Percentiles rank a stretch among this genome's conserved stretches.
These are phyloP conservation scores for Cariama cristata DNA, from an alignment of 2,113 vertebrate genomes.

Conservation along the genomic window DNA sequence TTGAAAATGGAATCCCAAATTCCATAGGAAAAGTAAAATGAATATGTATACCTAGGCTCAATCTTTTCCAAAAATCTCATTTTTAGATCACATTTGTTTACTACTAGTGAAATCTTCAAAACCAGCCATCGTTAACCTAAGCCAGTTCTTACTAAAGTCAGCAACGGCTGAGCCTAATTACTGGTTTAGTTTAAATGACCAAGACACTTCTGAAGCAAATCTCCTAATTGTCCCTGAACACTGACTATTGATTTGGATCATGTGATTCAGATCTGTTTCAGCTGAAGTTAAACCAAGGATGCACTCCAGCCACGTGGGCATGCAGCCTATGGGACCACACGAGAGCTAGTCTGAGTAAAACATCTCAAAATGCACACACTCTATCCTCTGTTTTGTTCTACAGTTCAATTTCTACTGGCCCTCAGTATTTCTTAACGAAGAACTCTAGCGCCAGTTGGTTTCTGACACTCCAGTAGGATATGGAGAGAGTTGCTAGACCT, in stretches of 20 bases:
- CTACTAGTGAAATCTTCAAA: neutral
- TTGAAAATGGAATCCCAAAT: neutral
- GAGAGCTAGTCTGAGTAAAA: neutral
- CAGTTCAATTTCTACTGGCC: neutral
- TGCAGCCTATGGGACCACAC: rapidly evolving
- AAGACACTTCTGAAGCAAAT: neutral
- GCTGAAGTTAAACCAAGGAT: neutral
- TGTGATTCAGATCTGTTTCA: neutral
- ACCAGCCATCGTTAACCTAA: neutral
- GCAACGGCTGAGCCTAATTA: neutral
- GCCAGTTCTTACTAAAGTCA: neutral
- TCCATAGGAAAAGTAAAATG: neutral
- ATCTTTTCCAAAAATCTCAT: neutral
- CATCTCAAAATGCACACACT: neutral
- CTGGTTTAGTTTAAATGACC: neutral
- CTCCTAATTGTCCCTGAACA: neutral
- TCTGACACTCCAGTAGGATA: neutral
- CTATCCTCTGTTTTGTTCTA: neutral
- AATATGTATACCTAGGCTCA: neutral
- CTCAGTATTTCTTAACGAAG: neutral
- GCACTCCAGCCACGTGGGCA: neutral
- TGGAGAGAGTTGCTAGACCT: neutral
- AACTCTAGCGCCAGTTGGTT: neutral
- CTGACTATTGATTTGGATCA: neutral
- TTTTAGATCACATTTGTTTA: neutral